Conservation (phyloP, 2,797 vertebrate genomes). For the Bradypodion ventrale region DNA sequence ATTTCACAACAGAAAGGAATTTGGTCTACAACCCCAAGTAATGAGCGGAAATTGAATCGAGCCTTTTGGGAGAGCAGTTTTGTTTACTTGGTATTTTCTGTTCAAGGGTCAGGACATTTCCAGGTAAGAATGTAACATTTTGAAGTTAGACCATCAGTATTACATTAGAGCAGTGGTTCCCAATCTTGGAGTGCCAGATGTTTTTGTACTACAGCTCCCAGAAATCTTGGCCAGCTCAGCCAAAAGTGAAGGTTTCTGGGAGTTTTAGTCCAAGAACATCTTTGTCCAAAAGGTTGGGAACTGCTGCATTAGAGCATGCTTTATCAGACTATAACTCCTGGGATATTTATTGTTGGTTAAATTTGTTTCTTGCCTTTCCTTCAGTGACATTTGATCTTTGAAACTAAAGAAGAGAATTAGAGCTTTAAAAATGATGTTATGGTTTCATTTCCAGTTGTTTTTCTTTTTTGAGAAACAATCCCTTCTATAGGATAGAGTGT, state of each 20-base stretch:
- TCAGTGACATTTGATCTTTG: not conserved
- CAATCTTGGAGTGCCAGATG: too few species aligned
- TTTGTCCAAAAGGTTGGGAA: too few species aligned
- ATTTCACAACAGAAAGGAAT: constrained; percentile 90
- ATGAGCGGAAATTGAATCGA: constrained; percentile 84
- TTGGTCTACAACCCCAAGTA: constrained; percentile 90
- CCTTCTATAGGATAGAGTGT: not conserved
- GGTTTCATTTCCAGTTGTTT: not conserved
- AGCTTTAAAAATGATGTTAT: not conserved
- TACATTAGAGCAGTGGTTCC: too few species aligned
- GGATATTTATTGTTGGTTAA: not conserved
- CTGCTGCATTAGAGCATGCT: too few species aligned
- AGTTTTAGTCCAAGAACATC: too few species aligned
- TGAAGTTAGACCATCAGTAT: not conserved
- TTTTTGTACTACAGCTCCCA: too few species aligned
- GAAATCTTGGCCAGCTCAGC: too few species aligned
- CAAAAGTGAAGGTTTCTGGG: too few species aligned
- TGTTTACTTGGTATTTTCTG: constrained; percentile 91
- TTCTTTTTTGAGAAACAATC: not conserved
- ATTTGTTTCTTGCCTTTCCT: not conserved
- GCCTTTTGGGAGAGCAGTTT: constrained; percentile 82
- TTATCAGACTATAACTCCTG: too few species aligned
- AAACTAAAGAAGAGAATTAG: not conserved
- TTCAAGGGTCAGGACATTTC: constrained; percentile 92
- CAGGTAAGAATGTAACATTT: constrained; percentile 80